Percentiles rank a stretch among this genome's conserved stretches.
Evolutionary conservation across 2,797 vertebrate genomes (phyloP).

Genomic region (Euthynnus affinis): DNA sequence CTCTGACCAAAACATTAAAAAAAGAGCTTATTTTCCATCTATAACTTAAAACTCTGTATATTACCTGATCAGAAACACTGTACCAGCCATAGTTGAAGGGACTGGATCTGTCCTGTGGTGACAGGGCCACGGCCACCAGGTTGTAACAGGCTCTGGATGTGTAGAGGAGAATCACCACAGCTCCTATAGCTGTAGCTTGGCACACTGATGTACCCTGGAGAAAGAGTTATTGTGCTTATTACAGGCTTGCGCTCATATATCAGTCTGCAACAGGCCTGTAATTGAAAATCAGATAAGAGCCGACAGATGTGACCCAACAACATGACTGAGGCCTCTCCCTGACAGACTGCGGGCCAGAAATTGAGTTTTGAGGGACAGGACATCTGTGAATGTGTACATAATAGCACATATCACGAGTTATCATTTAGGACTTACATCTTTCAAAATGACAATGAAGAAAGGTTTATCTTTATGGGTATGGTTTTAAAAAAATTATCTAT

Average conservation of each 20-base stretch:
- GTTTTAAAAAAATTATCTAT: too few relatives aligned
- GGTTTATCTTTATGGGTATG: too few relatives aligned
- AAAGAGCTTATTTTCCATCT: neutral
- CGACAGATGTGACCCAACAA: constrained; percentile 22
- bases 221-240: constrained; percentile 34
- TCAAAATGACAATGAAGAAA: too few relatives aligned
- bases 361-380: constrained; percentile 7
- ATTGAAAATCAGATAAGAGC: constrained; percentile 33
- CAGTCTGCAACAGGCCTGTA: constrained; percentile 1
- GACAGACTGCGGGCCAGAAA: neutral
- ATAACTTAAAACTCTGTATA: neutral
- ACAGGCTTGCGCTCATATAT: constrained; percentile 17
- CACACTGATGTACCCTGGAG: constrained; percentile 94
- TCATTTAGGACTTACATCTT: neutral
- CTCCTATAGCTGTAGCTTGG: constrained; percentile 92
- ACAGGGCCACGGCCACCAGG: constrained; percentile 91
- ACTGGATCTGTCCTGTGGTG: constrained; percentile 88
- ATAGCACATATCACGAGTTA: neutral
- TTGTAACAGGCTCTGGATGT: constrained; percentile 97
- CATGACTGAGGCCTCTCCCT: neutral
- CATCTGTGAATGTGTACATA: neutral
- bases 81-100: constrained; percentile 97
- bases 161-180: constrained; percentile 91
- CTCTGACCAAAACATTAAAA: neutral
- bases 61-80: constrained; percentile 94